Evolutionary conservation across 2,113 vertebrate genomes (phyloP).

Genomic region (Steatornis caripensis): DNA sequence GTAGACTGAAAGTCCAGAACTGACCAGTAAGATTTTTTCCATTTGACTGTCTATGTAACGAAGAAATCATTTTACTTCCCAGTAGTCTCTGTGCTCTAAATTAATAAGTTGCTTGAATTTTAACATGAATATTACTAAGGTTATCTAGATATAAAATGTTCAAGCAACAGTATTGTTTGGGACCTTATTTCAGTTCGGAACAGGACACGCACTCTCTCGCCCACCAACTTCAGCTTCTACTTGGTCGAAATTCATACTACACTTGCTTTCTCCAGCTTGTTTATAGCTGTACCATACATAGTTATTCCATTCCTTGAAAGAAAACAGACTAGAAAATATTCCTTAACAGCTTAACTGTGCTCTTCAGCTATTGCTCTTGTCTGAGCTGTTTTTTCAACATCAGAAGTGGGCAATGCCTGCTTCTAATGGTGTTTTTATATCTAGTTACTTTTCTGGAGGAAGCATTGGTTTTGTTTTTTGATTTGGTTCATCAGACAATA

Average conservation of each 20-base stretch:
- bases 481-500: neutral
- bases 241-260: neutral
- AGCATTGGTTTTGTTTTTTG: neutral
- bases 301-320: neutral
- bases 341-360: neutral
- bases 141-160: neutral
- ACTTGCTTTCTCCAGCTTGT: neutral
- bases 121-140: neutral
- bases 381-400: neutral
- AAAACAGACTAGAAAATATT: neutral
- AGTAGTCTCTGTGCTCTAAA: neutral
- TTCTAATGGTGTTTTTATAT: neutral
- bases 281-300: neutral
- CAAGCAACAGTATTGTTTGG: neutral
- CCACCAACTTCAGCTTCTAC: neutral
- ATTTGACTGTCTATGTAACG: neutral
- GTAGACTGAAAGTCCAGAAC: neutral
- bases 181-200: neutral
- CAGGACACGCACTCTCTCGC: neutral
- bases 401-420: fast-evolving
- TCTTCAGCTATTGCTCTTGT: neutral
- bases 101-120: neutral
- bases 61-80: neutral
- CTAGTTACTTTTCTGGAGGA: neutral
- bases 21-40: neutral